Evolutionary conservation across 2,113 vertebrate genomes (phyloP), one percentile per base, ranked within the genome.

Genomic region (Perognathus longimembris): DNA sequence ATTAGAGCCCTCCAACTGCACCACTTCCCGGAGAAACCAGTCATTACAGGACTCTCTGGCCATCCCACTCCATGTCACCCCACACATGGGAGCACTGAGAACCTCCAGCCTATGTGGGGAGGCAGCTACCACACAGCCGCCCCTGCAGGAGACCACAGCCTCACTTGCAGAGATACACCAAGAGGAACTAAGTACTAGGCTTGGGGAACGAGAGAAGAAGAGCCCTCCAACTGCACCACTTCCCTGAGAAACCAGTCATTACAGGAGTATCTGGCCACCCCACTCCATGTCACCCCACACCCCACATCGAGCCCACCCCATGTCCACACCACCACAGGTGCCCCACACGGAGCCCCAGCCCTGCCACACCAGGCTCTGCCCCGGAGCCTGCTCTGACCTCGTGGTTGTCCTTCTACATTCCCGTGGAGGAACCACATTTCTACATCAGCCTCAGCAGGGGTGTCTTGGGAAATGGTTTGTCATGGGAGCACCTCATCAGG

Each of bases 11-110:
- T 45, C 21, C 57, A 14, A 21, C 8, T 0, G 2, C 40, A 7
- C 34, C 61, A n/a, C 28, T 1, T 3, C 45, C 42, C 45, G 21
- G 17, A 73, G n/a, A n/a, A 11, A 12, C 1, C 2, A 1, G 15
- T 7, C 80, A 22, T 26, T 14, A 6, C 12, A 20, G 28, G 34
- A 32, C 36, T 36, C n/a, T 40, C 28, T 28, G n/a, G 24, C 34
- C 1, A 6, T 10, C 12, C 26, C 50, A 4, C 20, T 30, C n/a
- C 45, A 5, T 7, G 15, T 1, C 34, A 14, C n/a, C n/a, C n/a
- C 6, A 28, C 50, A 1, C 15, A 18, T 12, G 50, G 50, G 50
- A 54, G 10, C 34, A 2, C 42, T 9, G 17, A 0, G 1, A 4
- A 11, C 20, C 26, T 45, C 32, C n/a, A 11, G 50, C 28, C 30